Evolutionary conservation across 2,113 vertebrate species (phyloP).

Genomic region (Scartelaos histophorus): DNA sequence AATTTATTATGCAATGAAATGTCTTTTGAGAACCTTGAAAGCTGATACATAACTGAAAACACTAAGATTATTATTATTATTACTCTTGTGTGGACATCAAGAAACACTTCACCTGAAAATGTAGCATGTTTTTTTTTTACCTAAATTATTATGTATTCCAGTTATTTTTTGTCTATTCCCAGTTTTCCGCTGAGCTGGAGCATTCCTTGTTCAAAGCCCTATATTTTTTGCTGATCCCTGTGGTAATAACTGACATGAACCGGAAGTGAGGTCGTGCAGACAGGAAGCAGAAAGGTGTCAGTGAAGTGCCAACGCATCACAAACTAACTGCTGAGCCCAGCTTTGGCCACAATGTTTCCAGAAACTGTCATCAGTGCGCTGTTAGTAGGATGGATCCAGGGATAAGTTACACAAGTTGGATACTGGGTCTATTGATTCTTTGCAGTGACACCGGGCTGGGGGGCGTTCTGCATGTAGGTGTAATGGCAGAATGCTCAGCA

Average conservation of each 20-base stretch:
- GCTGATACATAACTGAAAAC: no score
- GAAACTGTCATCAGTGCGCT: neutral
- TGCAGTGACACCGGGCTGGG: no score
- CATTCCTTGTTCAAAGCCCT: neutral
- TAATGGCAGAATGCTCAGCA: no score
- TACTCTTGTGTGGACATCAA: neutral
- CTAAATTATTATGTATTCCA: neutral
- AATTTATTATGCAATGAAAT: no score
- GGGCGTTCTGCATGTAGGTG: no score
- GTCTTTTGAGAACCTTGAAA: no score
- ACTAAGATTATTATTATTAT: no score
- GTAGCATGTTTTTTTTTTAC: neutral
- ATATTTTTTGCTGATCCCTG: constrained; percentile 4
- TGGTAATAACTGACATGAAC: neutral
- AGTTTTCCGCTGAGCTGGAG: constrained; percentile 1
- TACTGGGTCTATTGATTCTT: no score
- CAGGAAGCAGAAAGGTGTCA: constrained; percentile 9
- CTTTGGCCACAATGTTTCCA: neutral
- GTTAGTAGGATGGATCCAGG: neutral
- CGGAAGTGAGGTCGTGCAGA: constrained; percentile 5
- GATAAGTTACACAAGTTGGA: neutral
- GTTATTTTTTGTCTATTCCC: neutral
- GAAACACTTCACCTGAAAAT: neutral
- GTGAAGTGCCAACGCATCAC: neutral
- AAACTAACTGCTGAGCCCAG: constrained; percentile 1